Conservation (phyloP, 2,113 vertebrate species). For the Furnarius figulus region DNA sequence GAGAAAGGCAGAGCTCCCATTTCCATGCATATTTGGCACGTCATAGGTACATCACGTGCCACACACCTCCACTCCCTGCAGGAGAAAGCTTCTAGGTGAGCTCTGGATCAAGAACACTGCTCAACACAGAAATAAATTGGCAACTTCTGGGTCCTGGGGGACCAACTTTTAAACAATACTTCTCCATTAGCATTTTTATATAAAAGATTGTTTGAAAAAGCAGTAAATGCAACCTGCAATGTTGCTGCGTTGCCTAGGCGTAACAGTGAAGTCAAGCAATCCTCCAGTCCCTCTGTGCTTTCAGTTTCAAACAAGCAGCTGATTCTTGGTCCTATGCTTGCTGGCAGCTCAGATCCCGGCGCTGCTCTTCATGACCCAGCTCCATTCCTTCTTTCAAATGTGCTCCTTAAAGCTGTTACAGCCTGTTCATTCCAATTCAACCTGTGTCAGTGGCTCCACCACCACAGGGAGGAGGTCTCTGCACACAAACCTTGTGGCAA, state of each 20-base stretch:
- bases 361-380: rapidly evolving
- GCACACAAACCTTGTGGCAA: not conserved
- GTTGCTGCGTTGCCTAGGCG: not conserved
- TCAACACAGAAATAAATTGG: not conserved
- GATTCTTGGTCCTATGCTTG: not conserved
- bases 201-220: not conserved
- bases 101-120: not conserved
- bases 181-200: not conserved
- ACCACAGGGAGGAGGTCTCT: not conserved
- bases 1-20: not conserved
- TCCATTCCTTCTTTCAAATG: not conserved
- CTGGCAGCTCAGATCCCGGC: not conserved
- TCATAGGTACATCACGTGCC: too few species aligned
- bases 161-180: not conserved
- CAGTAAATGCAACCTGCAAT: not conserved
- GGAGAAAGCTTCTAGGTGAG: not conserved
- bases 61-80: not conserved
- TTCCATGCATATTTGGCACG: rapidly evolving
- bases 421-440: rapidly evolving
- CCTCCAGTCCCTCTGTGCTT: not conserved
- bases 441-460: not conserved
- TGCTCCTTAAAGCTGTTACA: too few species aligned
- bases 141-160: not conserved
- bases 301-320: not conserved
- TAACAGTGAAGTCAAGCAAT: not conserved